Evolutionary conservation across 2,113 vertebrate genomes (phyloP).

Genomic region (Lates calcarifer): DNA sequence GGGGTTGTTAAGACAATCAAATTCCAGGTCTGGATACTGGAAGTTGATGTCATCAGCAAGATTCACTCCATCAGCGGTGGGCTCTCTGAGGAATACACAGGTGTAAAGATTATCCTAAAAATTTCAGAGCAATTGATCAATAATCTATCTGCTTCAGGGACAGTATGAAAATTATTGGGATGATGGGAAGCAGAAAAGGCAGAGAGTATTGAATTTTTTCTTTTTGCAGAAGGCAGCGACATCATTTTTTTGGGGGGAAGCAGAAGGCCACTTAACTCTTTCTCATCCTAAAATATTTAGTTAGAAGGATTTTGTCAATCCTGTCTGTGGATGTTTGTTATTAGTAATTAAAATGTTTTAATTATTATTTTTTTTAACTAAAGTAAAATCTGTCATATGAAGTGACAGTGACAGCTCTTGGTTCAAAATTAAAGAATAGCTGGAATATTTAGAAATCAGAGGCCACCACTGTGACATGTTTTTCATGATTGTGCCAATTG

Average conservation of each 20-base stretch:
- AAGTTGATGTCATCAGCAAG: constrained; percentile 68
- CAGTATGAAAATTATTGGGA: background rate
- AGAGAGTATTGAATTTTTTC: background rate
- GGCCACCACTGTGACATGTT: too few species aligned
- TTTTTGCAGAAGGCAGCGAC: background rate
- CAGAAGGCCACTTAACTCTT: background rate
- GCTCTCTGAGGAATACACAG: constrained; percentile 68
- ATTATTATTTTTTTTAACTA: too few species aligned
- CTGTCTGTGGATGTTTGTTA: background rate
- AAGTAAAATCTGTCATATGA: too few species aligned
- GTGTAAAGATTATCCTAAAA: constrained; percentile 22
- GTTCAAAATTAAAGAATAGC: too few species aligned
- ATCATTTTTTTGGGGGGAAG: background rate
- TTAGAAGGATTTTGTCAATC: background rate
- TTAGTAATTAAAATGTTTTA: background rate
- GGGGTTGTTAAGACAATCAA: constrained; percentile 78
- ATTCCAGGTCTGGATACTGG: constrained; percentile 79
- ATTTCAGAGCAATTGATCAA: background rate
- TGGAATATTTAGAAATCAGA: too few species aligned
- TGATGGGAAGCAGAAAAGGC: background rate
- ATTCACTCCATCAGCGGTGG: constrained; percentile 48
- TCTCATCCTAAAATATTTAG: background rate
- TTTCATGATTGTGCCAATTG: too few species aligned
- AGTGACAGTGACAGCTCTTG: too few species aligned
- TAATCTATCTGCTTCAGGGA: background rate